Conservation (phyloP, 2,797 vertebrate genomes). For the Antrozous pallidus region DNA sequence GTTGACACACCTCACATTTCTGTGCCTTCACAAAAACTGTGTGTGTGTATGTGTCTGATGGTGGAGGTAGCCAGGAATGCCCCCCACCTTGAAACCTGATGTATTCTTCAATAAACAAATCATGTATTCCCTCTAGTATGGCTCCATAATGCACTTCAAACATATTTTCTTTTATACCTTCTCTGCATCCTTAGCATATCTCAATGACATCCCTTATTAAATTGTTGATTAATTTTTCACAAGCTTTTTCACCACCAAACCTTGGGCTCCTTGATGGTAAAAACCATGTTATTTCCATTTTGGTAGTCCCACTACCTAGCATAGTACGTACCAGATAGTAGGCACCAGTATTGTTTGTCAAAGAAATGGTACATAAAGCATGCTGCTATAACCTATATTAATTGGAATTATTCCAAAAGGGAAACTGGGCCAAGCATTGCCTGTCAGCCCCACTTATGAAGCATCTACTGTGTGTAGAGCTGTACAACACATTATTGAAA, state of each 20-base stretch:
- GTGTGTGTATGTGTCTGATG: neutral
- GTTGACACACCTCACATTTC: neutral
- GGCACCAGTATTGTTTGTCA: neutral
- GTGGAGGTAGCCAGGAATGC: neutral
- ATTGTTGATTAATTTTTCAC: neutral
- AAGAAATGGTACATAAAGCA: neutral
- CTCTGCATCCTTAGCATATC: neutral
- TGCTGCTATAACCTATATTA: neutral
- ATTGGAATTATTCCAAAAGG: slow-evolving; percentile 13
- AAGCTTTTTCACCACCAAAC: neutral
- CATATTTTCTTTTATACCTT: slow-evolving; percentile 38
- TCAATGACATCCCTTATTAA: slow-evolving; percentile 28
- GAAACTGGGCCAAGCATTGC: neutral
- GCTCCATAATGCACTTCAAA: neutral
- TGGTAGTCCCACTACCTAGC: neutral
- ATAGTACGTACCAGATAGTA: neutral
- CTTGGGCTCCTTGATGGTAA: neutral
- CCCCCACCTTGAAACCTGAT: neutral
- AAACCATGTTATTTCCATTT: neutral
- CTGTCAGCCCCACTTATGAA: slow-evolving; percentile 9
- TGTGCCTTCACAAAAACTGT: neutral
- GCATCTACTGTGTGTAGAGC: neutral
- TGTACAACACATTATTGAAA: neutral
- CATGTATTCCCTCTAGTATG: neutral
- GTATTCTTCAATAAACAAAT: slow-evolving; percentile 45